Evolutionary conservation across 2,113 vertebrate genomes (phyloP).

Genomic region (Oncorhynchus masou): DNA sequence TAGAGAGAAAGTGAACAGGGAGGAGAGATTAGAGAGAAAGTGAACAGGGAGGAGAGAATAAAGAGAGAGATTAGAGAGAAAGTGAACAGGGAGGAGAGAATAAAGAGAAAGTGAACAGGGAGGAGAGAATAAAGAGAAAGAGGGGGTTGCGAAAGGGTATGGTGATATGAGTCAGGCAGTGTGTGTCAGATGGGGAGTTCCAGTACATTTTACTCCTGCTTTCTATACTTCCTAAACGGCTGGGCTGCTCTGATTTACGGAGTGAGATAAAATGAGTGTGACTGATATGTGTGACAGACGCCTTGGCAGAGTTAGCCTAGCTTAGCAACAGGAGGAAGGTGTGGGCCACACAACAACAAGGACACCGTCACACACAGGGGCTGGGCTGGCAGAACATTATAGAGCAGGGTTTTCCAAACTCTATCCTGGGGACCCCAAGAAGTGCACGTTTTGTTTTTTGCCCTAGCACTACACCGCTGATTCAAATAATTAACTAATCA

Average conservation of each 20-base stretch:
- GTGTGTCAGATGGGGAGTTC: background rate
- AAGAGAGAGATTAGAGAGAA: too few relatives aligned
- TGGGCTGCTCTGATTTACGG: background rate
- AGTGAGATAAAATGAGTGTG: background rate
- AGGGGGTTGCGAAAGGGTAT: constrained; percentile 2
- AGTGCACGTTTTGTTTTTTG: too few relatives aligned
- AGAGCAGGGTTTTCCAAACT: too few relatives aligned
- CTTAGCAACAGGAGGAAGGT: background rate
- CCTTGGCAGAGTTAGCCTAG: background rate
- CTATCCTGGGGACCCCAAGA: too few relatives aligned
- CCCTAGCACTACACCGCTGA: too few relatives aligned
- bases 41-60: too few relatives aligned
- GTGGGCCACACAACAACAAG: background rate
- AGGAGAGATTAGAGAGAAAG: too few relatives aligned
- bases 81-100: too few relatives aligned
- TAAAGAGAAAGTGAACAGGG: background rate
- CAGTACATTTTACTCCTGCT: background rate
- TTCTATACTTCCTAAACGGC: background rate
- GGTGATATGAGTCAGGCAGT: background rate
- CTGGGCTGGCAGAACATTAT: too few relatives aligned
- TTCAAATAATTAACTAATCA: too few relatives aligned
- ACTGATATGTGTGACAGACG: background rate
- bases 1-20: too few relatives aligned
- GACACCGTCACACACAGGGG: background rate
- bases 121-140: constrained; percentile 12